Conservation (phyloP, 2,888 invertebrate genomes). For the Drosophila nr. perissopoda region DNA sequence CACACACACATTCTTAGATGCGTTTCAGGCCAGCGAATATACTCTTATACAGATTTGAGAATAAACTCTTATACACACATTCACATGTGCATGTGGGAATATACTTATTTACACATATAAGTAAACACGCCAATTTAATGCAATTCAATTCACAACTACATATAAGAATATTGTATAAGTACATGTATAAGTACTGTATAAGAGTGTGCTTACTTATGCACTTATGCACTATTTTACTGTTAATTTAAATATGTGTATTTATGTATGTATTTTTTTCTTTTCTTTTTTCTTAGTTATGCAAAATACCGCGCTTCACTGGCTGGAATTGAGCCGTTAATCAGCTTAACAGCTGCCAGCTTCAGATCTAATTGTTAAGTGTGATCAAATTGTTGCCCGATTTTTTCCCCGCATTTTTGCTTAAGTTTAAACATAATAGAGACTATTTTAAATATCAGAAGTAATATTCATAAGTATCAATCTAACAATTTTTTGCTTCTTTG, state of each 20-base stretch:
- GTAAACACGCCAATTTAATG: constrained; percentile 49
- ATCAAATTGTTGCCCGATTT: constrained; percentile 1
- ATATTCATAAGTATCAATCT: constrained; percentile 66
- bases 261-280: constrained; percentile 28
- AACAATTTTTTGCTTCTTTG: constrained; percentile 32
- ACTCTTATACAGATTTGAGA: not conserved
- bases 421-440: constrained; percentile 52
- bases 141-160: constrained; percentile 26
- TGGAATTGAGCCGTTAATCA: constrained; percentile 38
- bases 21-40: constrained; percentile 32
- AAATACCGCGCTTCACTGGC: constrained; percentile 77
- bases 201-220: constrained; percentile 27
- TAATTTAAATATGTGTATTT: constrained; percentile 20
- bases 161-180: not conserved
- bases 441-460: constrained; percentile 68
- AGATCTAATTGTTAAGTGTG: constrained; percentile 56
- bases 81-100: constrained; percentile 7
- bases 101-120: constrained; percentile 41
- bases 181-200: constrained; percentile 5
- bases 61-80: not conserved
- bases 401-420: not conserved
- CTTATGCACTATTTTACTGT: constrained; percentile 18
- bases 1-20: constrained; percentile 43
- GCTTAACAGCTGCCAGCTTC: constrained; percentile 64
- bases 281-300: constrained; percentile 63